Percentiles rank a stretch among this genome's conserved stretches.
Conservation (phyloP, 2,797 vertebrate genomes). For the Gymnoscopelus braueri region DNA sequence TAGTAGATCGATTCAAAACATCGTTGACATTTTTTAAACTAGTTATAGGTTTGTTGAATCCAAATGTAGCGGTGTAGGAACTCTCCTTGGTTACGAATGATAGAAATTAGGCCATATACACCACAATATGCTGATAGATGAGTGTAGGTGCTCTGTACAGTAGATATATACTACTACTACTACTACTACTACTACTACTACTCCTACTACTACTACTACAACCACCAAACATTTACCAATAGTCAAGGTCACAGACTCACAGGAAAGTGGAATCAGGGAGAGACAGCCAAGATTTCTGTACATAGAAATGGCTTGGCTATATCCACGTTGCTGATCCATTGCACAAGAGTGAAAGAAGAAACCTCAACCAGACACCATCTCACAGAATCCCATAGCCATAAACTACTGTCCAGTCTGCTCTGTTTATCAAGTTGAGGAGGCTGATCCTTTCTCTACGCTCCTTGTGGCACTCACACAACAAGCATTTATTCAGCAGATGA, state of each 20-base stretch:
- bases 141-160: too few species aligned
- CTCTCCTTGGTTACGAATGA: too few species aligned
- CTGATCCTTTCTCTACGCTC: background rate
- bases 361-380: conserved; percentile 50
- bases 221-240: background rate
- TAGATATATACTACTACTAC: too few species aligned
- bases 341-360: conserved; percentile 64
- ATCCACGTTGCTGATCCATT: conserved; percentile 38
- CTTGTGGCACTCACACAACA: conserved; percentile 21
- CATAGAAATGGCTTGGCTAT: conserved; percentile 54
- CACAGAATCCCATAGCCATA: conserved; percentile 49
- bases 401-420: conserved; percentile 40
- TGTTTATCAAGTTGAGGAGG: conserved; percentile 41
- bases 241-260: conserved; percentile 45
- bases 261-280: conserved; percentile 48
- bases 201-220: too few species aligned
- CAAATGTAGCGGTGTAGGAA: too few species aligned
- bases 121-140: too few species aligned
- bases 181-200: too few species aligned
- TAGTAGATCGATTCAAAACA: background rate
- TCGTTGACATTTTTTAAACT: background rate
- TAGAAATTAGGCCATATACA: too few species aligned
- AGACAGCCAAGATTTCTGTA: conserved; percentile 53
- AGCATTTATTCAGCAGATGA: background rate
- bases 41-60: too few species aligned